These are phyloP conservation scores for Sarotherodon lohbergeri DNA, from an alignment of 2,113 vertebrate species.

Conservation along the genomic window DNA sequence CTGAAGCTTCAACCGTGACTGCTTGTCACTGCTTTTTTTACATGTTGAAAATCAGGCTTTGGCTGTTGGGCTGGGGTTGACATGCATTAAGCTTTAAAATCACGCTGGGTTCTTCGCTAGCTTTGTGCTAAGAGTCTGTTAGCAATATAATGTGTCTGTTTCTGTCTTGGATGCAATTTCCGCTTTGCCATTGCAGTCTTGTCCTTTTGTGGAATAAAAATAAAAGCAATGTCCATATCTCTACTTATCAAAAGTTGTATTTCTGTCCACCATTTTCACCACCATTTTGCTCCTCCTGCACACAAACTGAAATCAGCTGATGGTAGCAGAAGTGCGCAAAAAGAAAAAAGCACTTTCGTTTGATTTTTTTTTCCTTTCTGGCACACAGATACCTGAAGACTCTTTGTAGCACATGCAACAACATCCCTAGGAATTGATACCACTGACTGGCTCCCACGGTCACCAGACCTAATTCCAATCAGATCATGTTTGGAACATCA, in stretches of 20 bases:
- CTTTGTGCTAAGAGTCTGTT: neutral
- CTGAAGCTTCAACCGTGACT: neutral
- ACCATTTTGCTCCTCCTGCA: neutral
- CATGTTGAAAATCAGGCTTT: neutral
- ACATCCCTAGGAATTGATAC: neutral
- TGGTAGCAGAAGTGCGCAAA: neutral
- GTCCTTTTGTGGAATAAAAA: neutral
- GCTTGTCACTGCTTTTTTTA: neutral
- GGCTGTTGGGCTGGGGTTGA: neutral
- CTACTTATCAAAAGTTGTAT: neutral
- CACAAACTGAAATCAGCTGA: neutral
- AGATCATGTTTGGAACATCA: neutral
- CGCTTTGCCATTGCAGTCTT: neutral
- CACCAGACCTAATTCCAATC: neutral
- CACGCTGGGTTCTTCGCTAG: neutral
- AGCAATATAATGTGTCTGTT: neutral
- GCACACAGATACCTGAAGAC: neutral
- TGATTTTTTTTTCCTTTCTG: neutral
- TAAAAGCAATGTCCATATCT: neutral
- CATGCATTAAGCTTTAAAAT: neutral
- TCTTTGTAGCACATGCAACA: neutral
- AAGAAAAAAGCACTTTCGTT: neutral
- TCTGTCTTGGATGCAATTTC: neutral
- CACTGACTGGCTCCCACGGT: neutral
- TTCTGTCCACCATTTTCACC: neutral